phyloP scores from a whole-genome alignment of 2,797 vertebrate species.

The Rachycentron canadum region DNA sequence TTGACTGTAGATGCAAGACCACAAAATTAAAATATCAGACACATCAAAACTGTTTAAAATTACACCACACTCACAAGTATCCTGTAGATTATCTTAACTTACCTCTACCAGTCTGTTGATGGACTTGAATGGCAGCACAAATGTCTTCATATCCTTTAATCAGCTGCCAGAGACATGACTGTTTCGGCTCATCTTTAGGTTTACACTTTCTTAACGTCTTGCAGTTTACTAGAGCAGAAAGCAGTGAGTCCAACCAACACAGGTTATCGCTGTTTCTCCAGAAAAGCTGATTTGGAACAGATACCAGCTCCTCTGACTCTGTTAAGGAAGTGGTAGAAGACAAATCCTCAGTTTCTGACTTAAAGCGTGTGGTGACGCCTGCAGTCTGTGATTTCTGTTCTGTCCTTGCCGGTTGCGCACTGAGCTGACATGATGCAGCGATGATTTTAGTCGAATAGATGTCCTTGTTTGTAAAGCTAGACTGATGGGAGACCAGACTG shows the following conservation, averaged over 20 bases:
- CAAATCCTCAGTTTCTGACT: conserved; percentile 15
- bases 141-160: conserved; percentile 83
- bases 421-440: not conserved
- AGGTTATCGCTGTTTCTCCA: conserved; percentile 89
- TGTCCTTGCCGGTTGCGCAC: not conserved
- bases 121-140: conserved; percentile 68
- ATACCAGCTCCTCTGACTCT: conserved; percentile 38
- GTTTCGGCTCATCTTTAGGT: conserved; percentile 49
- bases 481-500: conserved; percentile 23
- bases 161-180: conserved; percentile 83
- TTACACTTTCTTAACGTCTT: conserved; percentile 76
- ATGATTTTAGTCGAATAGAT: conserved; percentile 14
- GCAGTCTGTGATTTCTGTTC: not conserved
- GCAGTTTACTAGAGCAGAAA: conserved; percentile 90
- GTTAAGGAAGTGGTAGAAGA: not conserved
- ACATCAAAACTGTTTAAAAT: not conserved
- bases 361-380: not conserved
- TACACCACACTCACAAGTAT: too few species aligned
- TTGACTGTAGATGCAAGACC: not conserved
- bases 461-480: not conserved
- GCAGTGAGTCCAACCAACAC: conserved; percentile 94
- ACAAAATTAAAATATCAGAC: not conserved
- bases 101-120: conserved; percentile 73
- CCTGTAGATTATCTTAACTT: conserved; percentile 35
- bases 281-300: conserved; percentile 82